Percentiles rank a stretch among this genome's conserved stretches.
Evolutionary conservation across 2,888 invertebrate species (phyloP).

Genomic region (Abrostola tripartita): DNA sequence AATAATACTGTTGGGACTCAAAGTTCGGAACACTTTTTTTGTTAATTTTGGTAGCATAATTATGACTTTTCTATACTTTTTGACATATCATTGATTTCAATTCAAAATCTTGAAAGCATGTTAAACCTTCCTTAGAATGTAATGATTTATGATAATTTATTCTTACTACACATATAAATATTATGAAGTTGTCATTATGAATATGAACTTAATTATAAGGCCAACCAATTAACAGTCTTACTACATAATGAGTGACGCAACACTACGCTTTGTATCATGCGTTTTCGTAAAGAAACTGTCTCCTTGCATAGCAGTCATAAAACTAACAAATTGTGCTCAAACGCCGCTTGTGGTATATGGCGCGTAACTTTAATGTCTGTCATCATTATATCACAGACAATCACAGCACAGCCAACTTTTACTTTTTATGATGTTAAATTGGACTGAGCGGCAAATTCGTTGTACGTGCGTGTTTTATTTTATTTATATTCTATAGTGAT

Average conservation of each 20-base stretch:
- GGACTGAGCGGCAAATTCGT: conserved; percentile 30
- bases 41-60: no score
- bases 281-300: conserved; percentile 20
- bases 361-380: conserved; percentile 55
- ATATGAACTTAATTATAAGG: background rate
- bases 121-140: no score
- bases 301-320: conserved; percentile 16
- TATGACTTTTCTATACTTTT: no score
- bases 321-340: conserved; percentile 14
- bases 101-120: no score
- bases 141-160: no score
- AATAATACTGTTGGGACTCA: no score
- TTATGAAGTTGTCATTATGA: no score
- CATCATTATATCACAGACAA: conserved; percentile 60
- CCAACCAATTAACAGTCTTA: background rate
- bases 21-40: no score
- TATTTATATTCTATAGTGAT: conserved; percentile 20
- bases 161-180: no score
- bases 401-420: conserved; percentile 58
- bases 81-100: no score
- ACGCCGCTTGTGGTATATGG: conserved; percentile 29
- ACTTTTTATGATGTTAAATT: conserved; percentile 60
- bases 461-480: conserved; percentile 48
- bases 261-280: background rate
- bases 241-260: conserved; percentile 6